A percentile compares a stretch with the other conserved stretches of the same genome.
Evolutionary conservation across 2,888 invertebrate genomes (phyloP).

Genomic region (Beris morrisii): DNA sequence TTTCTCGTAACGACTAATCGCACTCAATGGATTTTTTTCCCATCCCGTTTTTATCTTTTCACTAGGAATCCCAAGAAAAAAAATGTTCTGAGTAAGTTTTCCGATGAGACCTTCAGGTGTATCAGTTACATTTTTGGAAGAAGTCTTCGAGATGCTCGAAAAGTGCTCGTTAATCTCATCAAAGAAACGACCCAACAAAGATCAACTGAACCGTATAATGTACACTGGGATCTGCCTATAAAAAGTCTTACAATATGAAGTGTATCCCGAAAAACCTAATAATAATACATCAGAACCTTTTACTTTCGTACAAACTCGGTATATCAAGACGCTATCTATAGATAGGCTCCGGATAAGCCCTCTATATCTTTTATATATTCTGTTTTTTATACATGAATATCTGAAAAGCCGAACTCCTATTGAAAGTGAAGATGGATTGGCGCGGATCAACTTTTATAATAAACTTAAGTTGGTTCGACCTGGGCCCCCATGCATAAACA

Average conservation of each 20-base stretch:
- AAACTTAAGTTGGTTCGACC: constrained; percentile 15
- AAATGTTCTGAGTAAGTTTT: too few relatives aligned
- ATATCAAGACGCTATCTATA: too few relatives aligned
- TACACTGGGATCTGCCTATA: constrained; percentile 9
- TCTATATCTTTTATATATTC: too few relatives aligned
- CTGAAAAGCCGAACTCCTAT: constrained; percentile 8
- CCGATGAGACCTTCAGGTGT: not conserved
- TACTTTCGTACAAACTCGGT: not conserved
- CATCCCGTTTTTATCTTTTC: too few relatives aligned
- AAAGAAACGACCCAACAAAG: constrained; percentile 14
- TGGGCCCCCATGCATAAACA: constrained; percentile 7
- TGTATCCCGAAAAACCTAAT: constrained; percentile 6
- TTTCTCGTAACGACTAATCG: too few relatives aligned
- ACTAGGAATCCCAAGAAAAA: too few relatives aligned
- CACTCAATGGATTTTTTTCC: too few relatives aligned
- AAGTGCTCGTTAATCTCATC: constrained; percentile 20
- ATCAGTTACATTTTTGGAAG: not conserved
- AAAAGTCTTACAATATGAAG: not conserved
- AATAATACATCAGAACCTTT: constrained; percentile 26
- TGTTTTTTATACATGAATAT: too few relatives aligned
- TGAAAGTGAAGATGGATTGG: constrained; percentile 27
- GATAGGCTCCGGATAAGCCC: too few relatives aligned
- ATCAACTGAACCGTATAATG: constrained; percentile 28
- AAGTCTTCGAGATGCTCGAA: constrained; percentile 2
- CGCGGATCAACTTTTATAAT: constrained; percentile 24